A percentile compares a stretch with the other conserved stretches of the same genome.
Conservation (phyloP, 30 jellyfish, hydroid and myxozoan genomes). For the Sanderia malayensis region DNA sequence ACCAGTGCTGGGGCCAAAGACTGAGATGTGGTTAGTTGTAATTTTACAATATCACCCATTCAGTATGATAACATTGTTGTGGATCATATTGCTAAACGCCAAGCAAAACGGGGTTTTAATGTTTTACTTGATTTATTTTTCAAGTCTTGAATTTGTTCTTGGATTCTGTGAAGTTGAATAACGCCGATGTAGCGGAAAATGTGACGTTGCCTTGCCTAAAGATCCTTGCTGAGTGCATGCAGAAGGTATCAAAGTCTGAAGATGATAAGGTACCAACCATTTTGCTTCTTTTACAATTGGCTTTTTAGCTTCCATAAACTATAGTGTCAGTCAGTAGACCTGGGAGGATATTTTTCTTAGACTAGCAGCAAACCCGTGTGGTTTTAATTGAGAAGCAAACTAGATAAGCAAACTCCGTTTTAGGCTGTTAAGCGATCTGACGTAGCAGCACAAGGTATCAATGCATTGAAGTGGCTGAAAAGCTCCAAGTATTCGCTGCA, state of each 20-base stretch:
- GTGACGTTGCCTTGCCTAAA: slow-evolving; percentile 83
- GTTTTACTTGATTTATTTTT: slow-evolving; percentile 1
- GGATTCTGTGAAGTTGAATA: slow-evolving; percentile 60
- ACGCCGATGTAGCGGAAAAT: slow-evolving; percentile 75
- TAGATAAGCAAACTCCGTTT: too few species aligned
- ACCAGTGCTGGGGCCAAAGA: slow-evolving; percentile 82
- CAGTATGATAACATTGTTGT: too few species aligned
- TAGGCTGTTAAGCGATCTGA: not conserved
- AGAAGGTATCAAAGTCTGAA: slow-evolving; percentile 31
- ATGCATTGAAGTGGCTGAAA: not conserved
- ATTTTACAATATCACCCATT: too few species aligned
- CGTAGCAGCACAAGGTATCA: not conserved
- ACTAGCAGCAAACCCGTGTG: too few species aligned
- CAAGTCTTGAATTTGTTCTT: slow-evolving; percentile 71
- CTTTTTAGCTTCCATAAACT: not conserved
- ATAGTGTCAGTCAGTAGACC: too few species aligned
- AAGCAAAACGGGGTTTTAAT: too few species aligned
- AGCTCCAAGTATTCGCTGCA: not conserved
- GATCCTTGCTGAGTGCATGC: slow-evolving; percentile 56
- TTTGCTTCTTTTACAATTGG: too few species aligned
- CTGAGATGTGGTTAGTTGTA: slow-evolving; percentile 88
- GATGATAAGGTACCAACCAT: slow-evolving; percentile 59
- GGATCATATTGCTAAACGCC: too few species aligned
- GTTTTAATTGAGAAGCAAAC: too few species aligned
- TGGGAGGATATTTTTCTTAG: too few species aligned